A percentile compares a stretch with the other conserved stretches of the same genome.
Evolutionary conservation across 1,140 invertebrate genomes (phyloP).

Genomic region (Glossosoma conforme): DNA sequence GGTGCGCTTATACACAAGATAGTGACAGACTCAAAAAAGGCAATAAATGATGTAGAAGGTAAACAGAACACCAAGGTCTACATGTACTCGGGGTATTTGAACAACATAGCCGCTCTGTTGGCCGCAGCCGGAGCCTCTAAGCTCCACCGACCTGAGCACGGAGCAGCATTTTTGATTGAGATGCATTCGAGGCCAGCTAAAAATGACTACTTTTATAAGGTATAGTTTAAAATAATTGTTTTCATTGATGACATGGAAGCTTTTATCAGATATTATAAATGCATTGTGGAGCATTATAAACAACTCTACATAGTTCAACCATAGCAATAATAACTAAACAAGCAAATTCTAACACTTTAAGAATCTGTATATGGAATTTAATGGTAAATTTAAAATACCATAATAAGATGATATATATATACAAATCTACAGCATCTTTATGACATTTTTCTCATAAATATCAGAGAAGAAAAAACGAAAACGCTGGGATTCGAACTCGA

Average conservation of each 20-base stretch:
- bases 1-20: slow-evolving; percentile 46
- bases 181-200: slow-evolving; percentile 35
- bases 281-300: too few species aligned
- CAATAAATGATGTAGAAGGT: slow-evolving; percentile 29
- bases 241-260: background rate
- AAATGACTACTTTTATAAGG: slow-evolving; percentile 23
- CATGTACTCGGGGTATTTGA: slow-evolving; percentile 43
- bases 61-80: slow-evolving; percentile 31
- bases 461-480: too few species aligned
- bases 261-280: too few species aligned
- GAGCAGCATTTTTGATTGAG: slow-evolving; percentile 43
- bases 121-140: slow-evolving; percentile 41
- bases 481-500: too few species aligned
- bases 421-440: too few species aligned
- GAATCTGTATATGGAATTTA: too few species aligned
- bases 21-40: slow-evolving; percentile 37
- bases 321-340: too few species aligned
- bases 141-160: slow-evolving; percentile 42
- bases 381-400: too few species aligned
- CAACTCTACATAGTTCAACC: too few species aligned
- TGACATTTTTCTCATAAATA: too few species aligned
- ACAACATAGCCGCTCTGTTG: slow-evolving; percentile 42
- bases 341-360: too few species aligned
- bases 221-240: slow-evolving; percentile 1
- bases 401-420: too few species aligned